A percentile compares a stretch with the other conserved stretches of the same genome.
Conservation (phyloP, 2,888 invertebrate genomes). For the Epiperipatus broadwayi region DNA sequence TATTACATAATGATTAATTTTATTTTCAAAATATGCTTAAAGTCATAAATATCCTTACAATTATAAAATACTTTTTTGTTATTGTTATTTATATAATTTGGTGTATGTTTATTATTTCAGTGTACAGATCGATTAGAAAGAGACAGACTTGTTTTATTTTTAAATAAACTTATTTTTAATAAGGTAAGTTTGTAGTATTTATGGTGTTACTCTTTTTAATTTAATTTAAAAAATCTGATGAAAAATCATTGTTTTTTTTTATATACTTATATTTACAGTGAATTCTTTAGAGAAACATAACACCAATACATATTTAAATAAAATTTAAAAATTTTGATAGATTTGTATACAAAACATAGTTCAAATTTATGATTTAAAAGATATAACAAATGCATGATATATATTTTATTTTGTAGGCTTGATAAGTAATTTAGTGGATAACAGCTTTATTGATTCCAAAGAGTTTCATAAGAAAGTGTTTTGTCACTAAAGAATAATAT, state of each 20-base stretch:
- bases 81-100: slow-evolving; percentile 1
- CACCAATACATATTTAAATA: not conserved
- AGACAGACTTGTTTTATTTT: slow-evolving; percentile 73
- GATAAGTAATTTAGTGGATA: too few relatives aligned
- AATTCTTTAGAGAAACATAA: not conserved
- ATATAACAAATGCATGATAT: too few relatives aligned
- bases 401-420: too few relatives aligned
- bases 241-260: not conserved
- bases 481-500: too few relatives aligned
- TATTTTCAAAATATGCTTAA: too few relatives aligned
- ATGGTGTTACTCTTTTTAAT: too few relatives aligned
- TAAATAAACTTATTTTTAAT: slow-evolving; percentile 74
- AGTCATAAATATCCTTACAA: too few relatives aligned
- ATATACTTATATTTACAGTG: not conserved
- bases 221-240: not conserved
- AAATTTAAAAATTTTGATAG: not conserved
- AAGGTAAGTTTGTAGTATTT: slow-evolving; percentile 31
- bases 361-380: too few relatives aligned
- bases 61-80: too few relatives aligned
- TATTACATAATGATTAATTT: not conserved
- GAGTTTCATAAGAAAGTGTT: too few relatives aligned
- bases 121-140: slow-evolving; percentile 71
- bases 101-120: slow-evolving; percentile 33
- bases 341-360: slow-evolving; percentile 8
- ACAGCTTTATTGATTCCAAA: too few relatives aligned